Percentiles rank a stretch among this genome's conserved stretches.
phyloP scores from a whole-genome alignment of 2,888 invertebrate species.

The Brachypterus glaber region DNA sequence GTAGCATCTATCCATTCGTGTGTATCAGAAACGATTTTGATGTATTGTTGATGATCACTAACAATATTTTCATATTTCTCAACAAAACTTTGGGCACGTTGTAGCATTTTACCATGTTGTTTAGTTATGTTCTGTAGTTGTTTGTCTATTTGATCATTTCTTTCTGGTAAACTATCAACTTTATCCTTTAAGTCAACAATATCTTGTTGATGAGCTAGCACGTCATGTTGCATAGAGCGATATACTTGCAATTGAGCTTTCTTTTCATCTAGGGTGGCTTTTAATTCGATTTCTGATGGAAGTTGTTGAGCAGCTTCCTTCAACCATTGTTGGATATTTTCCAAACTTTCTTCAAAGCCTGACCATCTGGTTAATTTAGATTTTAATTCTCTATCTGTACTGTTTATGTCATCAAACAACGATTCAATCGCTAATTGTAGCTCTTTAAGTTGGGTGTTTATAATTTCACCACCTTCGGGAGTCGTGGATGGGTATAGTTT shows the following conservation, averaged over 20 bases:
- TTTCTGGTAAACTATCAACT: conserved; percentile 69
- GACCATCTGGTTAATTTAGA: conserved; percentile 78
- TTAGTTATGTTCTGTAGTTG: conserved; percentile 59
- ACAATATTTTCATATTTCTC: conserved; percentile 82
- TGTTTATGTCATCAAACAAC: conserved; percentile 70
- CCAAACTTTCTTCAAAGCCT: conserved; percentile 79
- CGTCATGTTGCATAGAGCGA: conserved; percentile 71
- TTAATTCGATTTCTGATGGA: conserved; percentile 68
- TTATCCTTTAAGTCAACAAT: conserved; percentile 72
- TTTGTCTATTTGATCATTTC: conserved; percentile 62
- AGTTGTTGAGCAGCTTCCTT: conserved; percentile 63
- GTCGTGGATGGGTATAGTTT: conserved; percentile 80
- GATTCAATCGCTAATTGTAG: conserved; percentile 74
- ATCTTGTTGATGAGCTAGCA: conserved; percentile 75
- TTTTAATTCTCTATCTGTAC: conserved; percentile 70
- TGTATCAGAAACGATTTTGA: conserved; percentile 74
- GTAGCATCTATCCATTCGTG: conserved; percentile 83
- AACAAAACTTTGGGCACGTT: conserved; percentile 65
- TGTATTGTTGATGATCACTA: conserved; percentile 80
- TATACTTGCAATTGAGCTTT: conserved; percentile 79
- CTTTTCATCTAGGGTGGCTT: conserved; percentile 84
- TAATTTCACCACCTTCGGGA: conserved; percentile 75
- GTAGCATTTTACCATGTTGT: conserved; percentile 61
- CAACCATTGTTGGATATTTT: conserved; percentile 71
- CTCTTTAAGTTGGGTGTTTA: conserved; percentile 74